These are phyloP conservation scores for Limnothrissa miodon DNA, from an alignment of 2,113 vertebrate species.

Conservation along the genomic window DNA sequence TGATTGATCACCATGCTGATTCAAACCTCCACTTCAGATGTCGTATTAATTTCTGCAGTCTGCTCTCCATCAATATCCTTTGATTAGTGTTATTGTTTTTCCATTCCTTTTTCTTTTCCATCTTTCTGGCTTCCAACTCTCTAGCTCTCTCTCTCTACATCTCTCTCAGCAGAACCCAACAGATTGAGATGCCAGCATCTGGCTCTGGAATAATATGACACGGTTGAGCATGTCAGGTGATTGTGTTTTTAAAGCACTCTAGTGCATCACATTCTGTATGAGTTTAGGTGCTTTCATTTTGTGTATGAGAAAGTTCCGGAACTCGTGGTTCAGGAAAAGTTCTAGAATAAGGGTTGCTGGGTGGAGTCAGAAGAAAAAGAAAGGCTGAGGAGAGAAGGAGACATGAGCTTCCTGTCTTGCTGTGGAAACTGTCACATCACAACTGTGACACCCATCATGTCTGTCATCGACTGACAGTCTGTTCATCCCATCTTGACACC, in stretches of 20 bases:
- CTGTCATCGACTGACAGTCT: background rate
- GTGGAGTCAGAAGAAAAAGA: too few species aligned
- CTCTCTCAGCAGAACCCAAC: background rate
- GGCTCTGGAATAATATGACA: conserved; percentile 7
- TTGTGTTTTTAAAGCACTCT: conserved; percentile 4
- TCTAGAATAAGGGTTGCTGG: background rate
- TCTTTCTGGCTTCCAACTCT: background rate
- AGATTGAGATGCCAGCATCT: conserved; percentile 27
- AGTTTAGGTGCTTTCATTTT: background rate
- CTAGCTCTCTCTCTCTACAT: background rate
- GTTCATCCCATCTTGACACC: background rate
- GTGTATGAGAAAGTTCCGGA: background rate
- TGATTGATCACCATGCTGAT: conserved; percentile 23
- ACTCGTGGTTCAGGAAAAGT: background rate
- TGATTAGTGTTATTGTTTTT: conserved; percentile 25
- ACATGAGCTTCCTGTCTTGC: background rate
- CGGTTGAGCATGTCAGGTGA: conserved; percentile 18
- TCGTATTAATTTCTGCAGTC: conserved; percentile 6
- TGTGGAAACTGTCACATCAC: background rate
- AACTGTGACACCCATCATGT: background rate
- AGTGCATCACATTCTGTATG: background rate
- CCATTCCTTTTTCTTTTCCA: background rate
- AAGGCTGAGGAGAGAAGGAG: background rate
- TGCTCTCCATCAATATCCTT: conserved; percentile 7
- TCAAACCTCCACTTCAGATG: conserved; percentile 14